Base-by-base conservation (phyloP, 2,797 vertebrate species). In the Rhynchotus rufescens region DNA sequence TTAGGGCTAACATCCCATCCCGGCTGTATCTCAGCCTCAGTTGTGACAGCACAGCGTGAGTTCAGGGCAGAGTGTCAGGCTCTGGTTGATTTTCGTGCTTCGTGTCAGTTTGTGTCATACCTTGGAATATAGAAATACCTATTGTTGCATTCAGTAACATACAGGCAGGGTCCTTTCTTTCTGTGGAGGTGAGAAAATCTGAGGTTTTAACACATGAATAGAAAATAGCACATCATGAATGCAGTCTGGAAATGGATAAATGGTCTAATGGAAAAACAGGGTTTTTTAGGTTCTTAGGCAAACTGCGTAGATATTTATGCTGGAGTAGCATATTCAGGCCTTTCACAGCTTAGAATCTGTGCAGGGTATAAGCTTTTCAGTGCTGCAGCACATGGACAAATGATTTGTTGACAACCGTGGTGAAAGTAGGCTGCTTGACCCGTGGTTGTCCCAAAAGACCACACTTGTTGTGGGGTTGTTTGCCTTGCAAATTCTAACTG, bases 21-120 rank as follows among this genome's bases (percentile, higher is more conserved):
- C 69, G 69, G 44, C 36, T 22, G 10, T 71, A 71, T 54, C 36
- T 54, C 26, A 16, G 64, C 49, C 74, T 80, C 68, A 42, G 75
- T 85, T 75, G 88, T 90, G 88, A 85, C 76, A 80, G 59, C 88
- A 80, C 88, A 90, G 88, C 76, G 80, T 85, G 88, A 72, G 64
- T 69, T 79, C 82, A 47, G 73, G 69, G 76, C 77, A 75, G 69
- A 80, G 80, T 76, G 76, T 90, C 88, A 90, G 69, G n/a, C n/a
- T 90, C 30, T 32, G 72, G 30, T 66, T 80, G 69, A 90, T 75
- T 85, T 90, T 80, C 44, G 38, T 75, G 72, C 76, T 57, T 80
- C 44, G 45, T 89, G 82, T 80, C 88, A 90, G 82, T 85, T 90
- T 85, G 49, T 85, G 88, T 90, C 88, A 76, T 64, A 75, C 69